Evolutionary conservation across 2,888 invertebrate species (phyloP).

Genomic region (Pemphredon lugubris): DNA sequence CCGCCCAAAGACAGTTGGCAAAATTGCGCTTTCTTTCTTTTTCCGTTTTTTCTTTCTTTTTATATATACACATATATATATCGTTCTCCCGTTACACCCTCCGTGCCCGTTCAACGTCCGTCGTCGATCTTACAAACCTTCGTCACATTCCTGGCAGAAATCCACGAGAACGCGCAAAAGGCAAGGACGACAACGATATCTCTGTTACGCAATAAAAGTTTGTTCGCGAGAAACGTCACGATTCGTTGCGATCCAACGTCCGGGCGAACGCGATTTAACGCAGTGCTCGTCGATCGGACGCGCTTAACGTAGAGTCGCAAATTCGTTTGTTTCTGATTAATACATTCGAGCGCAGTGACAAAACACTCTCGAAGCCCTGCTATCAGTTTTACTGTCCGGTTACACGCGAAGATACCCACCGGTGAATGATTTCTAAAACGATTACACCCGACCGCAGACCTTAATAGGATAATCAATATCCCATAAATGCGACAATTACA

Average conservation of each 20-base stretch:
- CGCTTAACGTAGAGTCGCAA: too few relatives aligned
- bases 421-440: constrained; percentile 14
- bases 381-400: constrained; percentile 1
- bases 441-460: background rate
- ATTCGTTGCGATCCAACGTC: too few relatives aligned
- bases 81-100: constrained; percentile 56
- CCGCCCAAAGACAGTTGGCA: constrained; percentile 72
- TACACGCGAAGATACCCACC: background rate
- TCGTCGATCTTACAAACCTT: constrained; percentile 16
- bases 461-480: constrained; percentile 17
- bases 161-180: constrained; percentile 37
- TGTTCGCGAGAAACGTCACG: too few relatives aligned
- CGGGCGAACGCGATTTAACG: too few relatives aligned
- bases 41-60: too few relatives aligned
- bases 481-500: constrained; percentile 6
- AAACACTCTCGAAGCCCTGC: background rate
- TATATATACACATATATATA: too few relatives aligned
- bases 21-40: constrained; percentile 67
- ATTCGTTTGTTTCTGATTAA: too few relatives aligned
- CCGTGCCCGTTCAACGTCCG: constrained; percentile 47
- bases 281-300: too few relatives aligned
- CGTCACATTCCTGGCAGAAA: constrained; percentile 12
- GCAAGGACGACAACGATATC: constrained; percentile 43
- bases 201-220: background rate
- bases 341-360: too few relatives aligned